phyloP scores from a whole-genome alignment of 2,888 invertebrate species.

The Trichogramma evanescens region DNA sequence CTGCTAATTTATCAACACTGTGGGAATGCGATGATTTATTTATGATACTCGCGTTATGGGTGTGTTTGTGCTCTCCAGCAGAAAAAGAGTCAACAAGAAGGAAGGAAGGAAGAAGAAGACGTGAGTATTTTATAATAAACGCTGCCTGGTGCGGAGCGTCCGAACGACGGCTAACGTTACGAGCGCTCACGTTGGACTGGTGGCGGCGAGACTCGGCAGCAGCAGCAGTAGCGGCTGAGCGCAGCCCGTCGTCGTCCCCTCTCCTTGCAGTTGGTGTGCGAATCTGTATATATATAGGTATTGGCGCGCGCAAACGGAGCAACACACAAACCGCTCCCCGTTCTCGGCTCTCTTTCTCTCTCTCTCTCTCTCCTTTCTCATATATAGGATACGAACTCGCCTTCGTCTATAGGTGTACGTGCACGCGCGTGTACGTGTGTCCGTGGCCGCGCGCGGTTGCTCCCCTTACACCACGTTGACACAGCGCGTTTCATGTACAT shows the following conservation, averaged over 20 bases:
- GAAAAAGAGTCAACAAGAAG: no score
- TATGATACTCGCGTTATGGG: no score
- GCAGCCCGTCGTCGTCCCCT: constrained; percentile 23
- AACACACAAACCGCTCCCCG: no score
- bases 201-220: constrained; percentile 50
- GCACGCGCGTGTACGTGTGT: constrained; percentile 18
- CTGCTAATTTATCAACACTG: no score
- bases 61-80: no score
- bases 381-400: no score
- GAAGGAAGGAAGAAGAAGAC: no score
- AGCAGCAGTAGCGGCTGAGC: constrained; percentile 28
- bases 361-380: neutral
- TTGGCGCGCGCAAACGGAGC: neutral
- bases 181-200: constrained; percentile 77
- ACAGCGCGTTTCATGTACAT: no score
- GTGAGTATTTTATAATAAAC: no score
- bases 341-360: constrained; percentile 6
- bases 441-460: constrained; percentile 5
- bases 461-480: no score
- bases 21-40: no score
- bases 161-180: constrained; percentile 19
- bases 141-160: neutral
- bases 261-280: constrained; percentile 34
- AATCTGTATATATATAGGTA: neutral
- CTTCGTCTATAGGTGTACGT: neutral